Evolutionary conservation across 2,797 vertebrate genomes (phyloP).

Genomic region (Tamandua tetradactyla): DNA sequence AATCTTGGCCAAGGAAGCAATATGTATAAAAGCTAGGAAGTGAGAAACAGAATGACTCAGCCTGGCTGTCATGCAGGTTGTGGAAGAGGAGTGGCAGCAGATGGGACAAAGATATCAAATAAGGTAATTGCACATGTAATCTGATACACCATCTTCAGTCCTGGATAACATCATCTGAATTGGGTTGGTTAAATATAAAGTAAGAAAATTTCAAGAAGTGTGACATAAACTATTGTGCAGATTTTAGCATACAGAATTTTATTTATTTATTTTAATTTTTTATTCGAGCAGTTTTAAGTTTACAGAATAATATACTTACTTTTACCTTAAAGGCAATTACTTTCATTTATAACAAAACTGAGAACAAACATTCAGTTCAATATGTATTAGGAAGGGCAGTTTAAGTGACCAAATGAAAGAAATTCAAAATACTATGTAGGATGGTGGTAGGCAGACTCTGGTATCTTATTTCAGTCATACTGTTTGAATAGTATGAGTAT

Average conservation of each 20-base stretch:
- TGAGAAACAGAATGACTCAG: not conserved
- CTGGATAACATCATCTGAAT: not conserved
- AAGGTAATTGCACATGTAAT: not conserved
- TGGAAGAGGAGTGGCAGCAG: not conserved
- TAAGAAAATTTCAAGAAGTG: not conserved
- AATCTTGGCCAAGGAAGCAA: not conserved
- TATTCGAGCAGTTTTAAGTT: too few relatives aligned
- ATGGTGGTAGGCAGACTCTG: not conserved
- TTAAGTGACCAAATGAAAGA: not conserved
- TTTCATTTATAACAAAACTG: not conserved
- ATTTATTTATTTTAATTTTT: slow-evolving; percentile 19
- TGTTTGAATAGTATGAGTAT: not conserved
- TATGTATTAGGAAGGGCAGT: not conserved
- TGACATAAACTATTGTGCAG: not conserved
- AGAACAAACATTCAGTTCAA: not conserved
- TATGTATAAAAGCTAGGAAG: not conserved
- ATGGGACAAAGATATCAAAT: not conserved
- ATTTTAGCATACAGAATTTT: not conserved
- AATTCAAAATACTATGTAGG: not conserved
- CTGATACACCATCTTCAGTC: not conserved
- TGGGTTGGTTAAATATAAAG: not conserved
- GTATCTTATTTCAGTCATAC: not conserved
- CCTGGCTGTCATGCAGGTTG: not conserved
- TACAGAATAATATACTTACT: not conserved
- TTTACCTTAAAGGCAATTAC: slow-evolving; percentile 15